Percentiles rank a stretch among this genome's conserved stretches.
Conservation (phyloP, 2,888 invertebrate genomes). For the Torymus aiolomorphi region DNA sequence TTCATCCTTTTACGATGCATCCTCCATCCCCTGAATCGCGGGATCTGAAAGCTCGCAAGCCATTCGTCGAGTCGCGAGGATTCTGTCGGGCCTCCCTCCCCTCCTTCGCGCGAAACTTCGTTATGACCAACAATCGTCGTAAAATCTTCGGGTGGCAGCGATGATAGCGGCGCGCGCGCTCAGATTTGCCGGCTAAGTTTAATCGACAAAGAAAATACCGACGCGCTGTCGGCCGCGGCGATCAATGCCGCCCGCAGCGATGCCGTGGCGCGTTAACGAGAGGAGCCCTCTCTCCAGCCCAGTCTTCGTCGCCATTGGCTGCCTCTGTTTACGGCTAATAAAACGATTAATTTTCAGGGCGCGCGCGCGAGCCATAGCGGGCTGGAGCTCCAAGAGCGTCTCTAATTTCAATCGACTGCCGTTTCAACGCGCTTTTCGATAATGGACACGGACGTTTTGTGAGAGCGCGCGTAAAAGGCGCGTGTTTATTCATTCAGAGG, state of each 20-base stretch:
- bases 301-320: slow-evolving; percentile 8
- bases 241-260: slow-evolving; percentile 44
- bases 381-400: neutral
- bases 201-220: slow-evolving; percentile 48
- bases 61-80: slow-evolving; percentile 33
- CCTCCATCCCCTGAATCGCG: slow-evolving; percentile 41
- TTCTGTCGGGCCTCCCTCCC: slow-evolving; percentile 12
- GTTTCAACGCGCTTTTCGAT: too few species aligned
- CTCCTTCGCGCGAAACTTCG: slow-evolving; percentile 60
- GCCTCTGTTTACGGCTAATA: slow-evolving; percentile 51
- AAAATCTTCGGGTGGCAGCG: slow-evolving; percentile 59
- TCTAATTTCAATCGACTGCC: slow-evolving; percentile 15
- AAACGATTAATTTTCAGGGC: slow-evolving; percentile 46
- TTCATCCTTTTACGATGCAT: slow-evolving; percentile 65
- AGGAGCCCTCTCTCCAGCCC: neutral
- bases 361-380: neutral
- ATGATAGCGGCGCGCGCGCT: neutral
- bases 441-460: too few species aligned
- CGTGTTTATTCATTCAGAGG: too few species aligned
- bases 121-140: slow-evolving; percentile 64
- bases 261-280: slow-evolving; percentile 38
- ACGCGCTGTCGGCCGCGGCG: neutral
- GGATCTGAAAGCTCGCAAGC: slow-evolving; percentile 34
- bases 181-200: slow-evolving; percentile 38
- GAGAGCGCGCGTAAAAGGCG: too few species aligned